Conservation (phyloP, 2,888 invertebrate species). For the Camponotus fellah region DNA sequence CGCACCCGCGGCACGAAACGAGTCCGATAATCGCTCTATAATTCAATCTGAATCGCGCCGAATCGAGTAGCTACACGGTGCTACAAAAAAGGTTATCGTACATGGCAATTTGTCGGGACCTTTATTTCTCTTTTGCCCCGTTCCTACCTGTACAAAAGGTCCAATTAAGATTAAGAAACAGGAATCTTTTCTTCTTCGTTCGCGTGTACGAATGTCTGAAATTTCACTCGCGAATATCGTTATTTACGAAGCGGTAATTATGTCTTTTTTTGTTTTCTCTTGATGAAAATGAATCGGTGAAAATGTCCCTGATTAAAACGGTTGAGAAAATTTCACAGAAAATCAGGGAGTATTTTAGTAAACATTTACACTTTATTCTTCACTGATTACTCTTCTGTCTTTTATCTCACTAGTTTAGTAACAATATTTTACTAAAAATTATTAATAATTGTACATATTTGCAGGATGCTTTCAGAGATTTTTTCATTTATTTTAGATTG, state of each 20-base stretch:
- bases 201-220: not conserved
- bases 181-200: not conserved
- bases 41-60: constrained; percentile 43
- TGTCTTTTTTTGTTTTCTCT: not conserved
- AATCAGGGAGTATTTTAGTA: not conserved
- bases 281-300: not conserved
- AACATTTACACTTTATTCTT: no score
- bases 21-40: constrained; percentile 46
- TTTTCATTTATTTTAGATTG: not conserved
- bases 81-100: constrained; percentile 36
- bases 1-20: constrained; percentile 44
- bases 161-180: constrained; percentile 25
- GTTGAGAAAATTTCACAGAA: not conserved
- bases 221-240: not conserved
- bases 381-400: not conserved
- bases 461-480: not conserved
- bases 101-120: constrained; percentile 33
- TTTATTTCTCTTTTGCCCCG: constrained; percentile 12
- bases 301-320: not conserved
- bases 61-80: constrained; percentile 7
- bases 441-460: not conserved
- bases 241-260: not conserved
- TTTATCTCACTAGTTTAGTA: not conserved
- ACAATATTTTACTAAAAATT: not conserved
- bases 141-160: not conserved